Percentiles rank a stretch among this genome's conserved stretches.
phyloP scores from a whole-genome alignment of 2,113 vertebrate genomes.

The Penelope pileata region DNA sequence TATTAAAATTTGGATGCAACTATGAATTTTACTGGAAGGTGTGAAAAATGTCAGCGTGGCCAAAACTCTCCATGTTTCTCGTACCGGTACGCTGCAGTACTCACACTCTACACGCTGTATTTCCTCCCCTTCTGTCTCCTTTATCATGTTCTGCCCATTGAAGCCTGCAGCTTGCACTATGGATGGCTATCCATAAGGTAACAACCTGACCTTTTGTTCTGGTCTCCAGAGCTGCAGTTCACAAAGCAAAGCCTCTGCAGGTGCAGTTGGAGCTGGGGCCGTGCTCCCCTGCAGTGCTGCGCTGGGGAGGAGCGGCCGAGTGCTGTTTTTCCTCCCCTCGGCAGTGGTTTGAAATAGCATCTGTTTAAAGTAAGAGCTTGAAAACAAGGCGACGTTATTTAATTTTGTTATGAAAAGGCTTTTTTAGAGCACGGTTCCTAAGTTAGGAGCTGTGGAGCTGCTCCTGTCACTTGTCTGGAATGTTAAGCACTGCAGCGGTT shows the following conservation, averaged over 20 bases:
- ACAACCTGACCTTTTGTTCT: not conserved
- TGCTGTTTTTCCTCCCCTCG: not conserved
- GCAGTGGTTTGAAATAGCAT: not conserved
- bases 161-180: not conserved
- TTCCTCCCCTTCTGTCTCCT: not conserved
- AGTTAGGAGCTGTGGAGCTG: conserved; percentile 52
- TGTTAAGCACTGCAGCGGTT: conserved; percentile 61
- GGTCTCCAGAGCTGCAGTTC: not conserved
- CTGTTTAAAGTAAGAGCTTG: conserved; percentile 32
- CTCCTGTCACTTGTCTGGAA: conserved; percentile 71
- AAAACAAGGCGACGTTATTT: conserved; percentile 50
- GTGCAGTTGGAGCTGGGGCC: not conserved
- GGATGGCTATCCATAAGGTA: not conserved
- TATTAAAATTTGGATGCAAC: not conserved
- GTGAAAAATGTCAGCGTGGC: not conserved
- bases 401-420: conserved; percentile 57
- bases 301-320: not conserved
- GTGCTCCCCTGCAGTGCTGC: not conserved
- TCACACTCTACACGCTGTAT: not conserved
- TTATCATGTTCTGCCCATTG: not conserved
- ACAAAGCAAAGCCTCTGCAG: not conserved
- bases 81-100: not conserved
- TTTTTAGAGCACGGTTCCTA: conserved; percentile 33
- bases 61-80: not conserved
- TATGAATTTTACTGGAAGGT: not conserved